Evolutionary conservation across 2,797 vertebrate genomes (phyloP).

Genomic region (Parotocinclus haroldoi): DNA sequence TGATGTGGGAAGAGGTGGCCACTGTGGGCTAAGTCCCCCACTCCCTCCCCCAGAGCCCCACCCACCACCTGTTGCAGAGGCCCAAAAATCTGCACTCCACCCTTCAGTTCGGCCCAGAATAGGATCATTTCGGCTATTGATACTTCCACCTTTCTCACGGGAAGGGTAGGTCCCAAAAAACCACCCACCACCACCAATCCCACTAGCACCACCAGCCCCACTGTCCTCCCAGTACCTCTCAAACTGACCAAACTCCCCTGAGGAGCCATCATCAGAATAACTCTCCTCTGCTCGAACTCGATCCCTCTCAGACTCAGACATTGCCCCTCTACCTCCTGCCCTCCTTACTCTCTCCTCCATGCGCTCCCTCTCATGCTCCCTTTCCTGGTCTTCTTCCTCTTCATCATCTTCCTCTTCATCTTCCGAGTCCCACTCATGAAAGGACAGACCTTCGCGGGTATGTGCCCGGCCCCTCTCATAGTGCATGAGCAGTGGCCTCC

Average conservation of each 20-base stretch:
- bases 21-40: slow-evolving; percentile 66
- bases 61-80: slow-evolving; percentile 69
- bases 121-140: slow-evolving; percentile 77
- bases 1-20: slow-evolving; percentile 67
- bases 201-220: slow-evolving; percentile 55
- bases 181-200: slow-evolving; percentile 75
- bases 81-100: slow-evolving; percentile 73
- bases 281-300: slow-evolving; percentile 63
- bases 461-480: slow-evolving; percentile 74
- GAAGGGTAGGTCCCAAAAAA: slow-evolving; percentile 80
- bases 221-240: slow-evolving; percentile 78
- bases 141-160: slow-evolving; percentile 75
- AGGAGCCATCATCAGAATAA: slow-evolving; percentile 70
- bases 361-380: slow-evolving; percentile 50
- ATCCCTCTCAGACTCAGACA: slow-evolving; percentile 73
- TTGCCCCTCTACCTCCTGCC: slow-evolving; percentile 57
- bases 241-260: slow-evolving; percentile 76
- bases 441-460: slow-evolving; percentile 73
- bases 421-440: slow-evolving; percentile 79
- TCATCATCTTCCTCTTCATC: slow-evolving; percentile 57
- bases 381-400: slow-evolving; percentile 56
- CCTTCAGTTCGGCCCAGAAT: slow-evolving; percentile 70
- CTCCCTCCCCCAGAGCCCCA: slow-evolving; percentile 76
- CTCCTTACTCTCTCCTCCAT: slow-evolving; percentile 59
- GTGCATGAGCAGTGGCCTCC: slow-evolving; percentile 72